phyloP scores from a whole-genome alignment of 2,888 invertebrate genomes.

The Podabrus alpinus region DNA sequence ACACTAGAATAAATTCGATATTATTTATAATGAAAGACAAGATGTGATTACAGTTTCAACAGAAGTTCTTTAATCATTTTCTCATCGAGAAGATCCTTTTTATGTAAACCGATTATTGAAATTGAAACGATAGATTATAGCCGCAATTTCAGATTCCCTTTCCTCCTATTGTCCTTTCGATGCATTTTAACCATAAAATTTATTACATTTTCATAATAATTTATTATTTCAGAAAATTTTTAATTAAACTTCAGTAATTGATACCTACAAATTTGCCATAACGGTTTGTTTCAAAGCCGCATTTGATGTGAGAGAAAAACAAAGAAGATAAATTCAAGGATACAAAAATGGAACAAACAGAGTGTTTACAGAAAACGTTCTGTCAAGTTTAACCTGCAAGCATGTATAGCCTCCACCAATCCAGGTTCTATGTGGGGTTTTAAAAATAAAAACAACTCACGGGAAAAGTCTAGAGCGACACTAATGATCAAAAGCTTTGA shows the following conservation, averaged over 20 bases:
- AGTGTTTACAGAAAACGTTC: constrained; percentile 23
- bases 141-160: neutral
- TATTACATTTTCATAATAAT: neutral
- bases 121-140: neutral
- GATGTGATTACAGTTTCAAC: neutral
- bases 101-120: neutral
- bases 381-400: constrained; percentile 20
- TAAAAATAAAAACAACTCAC: constrained; percentile 23
- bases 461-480: constrained; percentile 7
- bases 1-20: neutral
- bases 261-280: neutral
- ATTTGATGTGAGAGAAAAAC: constrained; percentile 13
- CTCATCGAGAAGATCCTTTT: neutral
- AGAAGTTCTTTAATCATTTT: neutral
- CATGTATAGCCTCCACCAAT: constrained; percentile 16
- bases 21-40: neutral
- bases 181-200: neutral
- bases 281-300: constrained; percentile 2
- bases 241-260: neutral
- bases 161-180: neutral
- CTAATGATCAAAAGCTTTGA: constrained; percentile 6
- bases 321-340: constrained; percentile 6
- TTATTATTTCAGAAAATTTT: neutral
- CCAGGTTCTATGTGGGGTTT: constrained; percentile 14
- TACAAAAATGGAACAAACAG: constrained; percentile 13